Evolutionary conservation across 2,797 vertebrate genomes (phyloP), one percentile per base, ranked within the genome.

Genomic region (Sebastes wilsoni): DNA sequence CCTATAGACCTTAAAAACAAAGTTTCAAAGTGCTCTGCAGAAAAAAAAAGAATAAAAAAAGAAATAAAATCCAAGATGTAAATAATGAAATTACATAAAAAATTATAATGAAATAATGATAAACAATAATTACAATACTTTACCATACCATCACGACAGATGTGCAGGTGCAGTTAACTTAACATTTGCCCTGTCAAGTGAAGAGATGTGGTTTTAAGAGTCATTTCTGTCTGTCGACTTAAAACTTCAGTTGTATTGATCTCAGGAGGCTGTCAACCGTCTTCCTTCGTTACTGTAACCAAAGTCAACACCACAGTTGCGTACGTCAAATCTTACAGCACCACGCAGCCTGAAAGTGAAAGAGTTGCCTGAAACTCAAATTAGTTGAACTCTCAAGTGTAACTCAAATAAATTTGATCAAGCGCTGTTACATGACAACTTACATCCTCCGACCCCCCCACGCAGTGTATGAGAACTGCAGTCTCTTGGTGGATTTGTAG

Each of bases 401-500:
- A 72, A 54, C 72, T 76, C 23, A 38, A 61, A 77, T 75, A 79
- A 59, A 86, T 90, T 67, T 86, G 79, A 88, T 86, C 78, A 83
- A 80, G 59, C 42, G 11, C n/a, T 22, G 36, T 62, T 79, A 81
- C 72, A 66, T 80, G 85, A 78, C 74, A 75, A 30, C 22, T n/a
- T 55, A 54, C 58, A 68, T 75, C 64, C 61, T 10, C 42, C 72
- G 20, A 16, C 13, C 79, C 22, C 46, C 32, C 16, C 67, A 52
- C 55, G 36, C 81, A 34, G 66, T 13, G 46, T 55, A n/a, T 1
- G 2, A 36, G 27, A 66, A 8, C 68, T 36, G 56, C 74, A 18
- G 74, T 64, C 70, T 67, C 66, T 13, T 3, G 5, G 71, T 78
- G 87, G 16, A 20, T 58, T 59, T 46, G 84, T 49, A 18, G 68